Conservation (phyloP, 2,888 invertebrate species). For the Eristalinus aeneus region DNA sequence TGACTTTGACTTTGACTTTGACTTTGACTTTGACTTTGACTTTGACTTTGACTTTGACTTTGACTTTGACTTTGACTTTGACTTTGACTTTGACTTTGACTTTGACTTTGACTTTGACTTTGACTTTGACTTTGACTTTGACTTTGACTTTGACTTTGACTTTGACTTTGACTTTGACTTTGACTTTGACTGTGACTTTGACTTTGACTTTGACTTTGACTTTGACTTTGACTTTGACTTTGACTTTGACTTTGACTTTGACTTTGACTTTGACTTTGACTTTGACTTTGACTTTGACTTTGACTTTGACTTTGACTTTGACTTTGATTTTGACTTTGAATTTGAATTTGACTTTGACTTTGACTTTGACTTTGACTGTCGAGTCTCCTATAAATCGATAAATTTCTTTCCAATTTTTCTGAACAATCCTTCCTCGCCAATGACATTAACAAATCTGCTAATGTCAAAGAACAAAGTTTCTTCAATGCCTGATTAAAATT, state of each 20-base stretch:
- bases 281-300: constrained; percentile 3
- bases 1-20: constrained; percentile 1
- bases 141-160: background rate
- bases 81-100: background rate
- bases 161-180: constrained; percentile 10
- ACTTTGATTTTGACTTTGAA: background rate
- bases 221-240: constrained; percentile 6
- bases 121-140: background rate
- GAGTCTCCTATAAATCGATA: no score
- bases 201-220: constrained; percentile 7
- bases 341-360: background rate
- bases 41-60: background rate
- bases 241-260: constrained; percentile 1
- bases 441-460: no score
- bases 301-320: constrained; percentile 1
- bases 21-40: background rate
- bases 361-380: background rate
- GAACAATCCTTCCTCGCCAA: no score
- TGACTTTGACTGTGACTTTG: constrained; percentile 8
- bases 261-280: constrained; percentile 1
- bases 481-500: no score
- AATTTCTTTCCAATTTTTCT: no score
- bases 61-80: background rate
- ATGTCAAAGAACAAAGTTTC: no score
- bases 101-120: background rate